Evolutionary conservation across 2,888 invertebrate species (phyloP).

Genomic region (Diloba caeruleocephala): DNA sequence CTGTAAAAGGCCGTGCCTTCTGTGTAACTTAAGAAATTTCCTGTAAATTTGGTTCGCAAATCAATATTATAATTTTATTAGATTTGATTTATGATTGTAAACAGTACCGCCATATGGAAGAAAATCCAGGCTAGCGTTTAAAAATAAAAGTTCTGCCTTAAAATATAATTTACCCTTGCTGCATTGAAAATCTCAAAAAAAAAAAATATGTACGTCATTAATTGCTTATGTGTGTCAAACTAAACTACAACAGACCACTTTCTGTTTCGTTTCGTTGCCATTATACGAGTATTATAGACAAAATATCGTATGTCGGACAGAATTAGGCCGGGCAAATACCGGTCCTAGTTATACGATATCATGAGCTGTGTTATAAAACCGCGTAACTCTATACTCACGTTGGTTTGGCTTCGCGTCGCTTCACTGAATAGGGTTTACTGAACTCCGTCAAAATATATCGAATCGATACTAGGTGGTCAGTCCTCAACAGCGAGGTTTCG

Average conservation of each 20-base stretch:
- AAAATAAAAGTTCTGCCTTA: no score
- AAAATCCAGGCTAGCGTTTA: no score
- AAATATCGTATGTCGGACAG: slow-evolving; percentile 24
- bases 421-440: slow-evolving; percentile 49
- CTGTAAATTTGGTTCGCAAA: no score
- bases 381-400: slow-evolving; percentile 66
- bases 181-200: no score
- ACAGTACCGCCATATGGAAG: no score
- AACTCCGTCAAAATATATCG: slow-evolving; percentile 53
- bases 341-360: slow-evolving; percentile 47
- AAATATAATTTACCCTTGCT: no score
- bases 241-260: slow-evolving; percentile 1
- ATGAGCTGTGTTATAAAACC: slow-evolving; percentile 60
- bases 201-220: no score
- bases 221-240: neutral
- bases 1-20: no score
- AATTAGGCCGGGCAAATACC: slow-evolving; percentile 40
- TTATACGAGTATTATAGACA: slow-evolving; percentile 4
- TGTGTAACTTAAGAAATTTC: no score
- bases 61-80: no score
- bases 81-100: no score
- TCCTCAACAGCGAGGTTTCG: slow-evolving; percentile 11
- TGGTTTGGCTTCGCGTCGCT: slow-evolving; percentile 76
- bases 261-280: slow-evolving; percentile 1
- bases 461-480: slow-evolving; percentile 7